Percentiles rank a stretch among this genome's conserved stretches.
Evolutionary conservation across 2,113 vertebrate species (phyloP).

Genomic region (Saguinus imperator): DNA sequence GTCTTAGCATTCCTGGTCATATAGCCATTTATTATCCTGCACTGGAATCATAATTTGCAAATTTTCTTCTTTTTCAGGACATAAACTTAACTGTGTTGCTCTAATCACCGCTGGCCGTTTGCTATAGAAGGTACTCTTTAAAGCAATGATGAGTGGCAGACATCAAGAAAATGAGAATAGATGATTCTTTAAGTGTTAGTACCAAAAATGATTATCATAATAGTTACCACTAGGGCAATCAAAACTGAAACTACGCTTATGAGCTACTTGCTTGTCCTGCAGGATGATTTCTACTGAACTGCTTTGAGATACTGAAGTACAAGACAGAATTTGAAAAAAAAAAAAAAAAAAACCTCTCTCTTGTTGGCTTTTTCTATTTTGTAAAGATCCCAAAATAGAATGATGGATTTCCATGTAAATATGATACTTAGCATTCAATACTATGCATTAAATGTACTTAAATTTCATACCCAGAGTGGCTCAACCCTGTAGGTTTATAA

Average conservation of each 20-base stretch:
- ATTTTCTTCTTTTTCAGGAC: not conserved
- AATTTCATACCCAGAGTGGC: constrained; percentile 49
- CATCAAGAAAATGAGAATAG: not conserved
- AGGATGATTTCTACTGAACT: not conserved
- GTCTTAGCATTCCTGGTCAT: not conserved
- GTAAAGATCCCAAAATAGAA: not conserved
- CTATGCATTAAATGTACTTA: constrained; percentile 30
- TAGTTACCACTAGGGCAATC: not conserved
- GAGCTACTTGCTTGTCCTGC: not conserved
- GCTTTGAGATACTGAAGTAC: constrained; percentile 3
- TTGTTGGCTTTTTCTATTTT: constrained; percentile 10
- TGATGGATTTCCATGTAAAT: constrained; percentile 44
- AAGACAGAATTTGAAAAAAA: not conserved
- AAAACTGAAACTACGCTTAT: not conserved
- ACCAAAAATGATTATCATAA: not conserved
- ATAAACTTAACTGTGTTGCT: not conserved
- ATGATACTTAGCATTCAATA: constrained; percentile 10
- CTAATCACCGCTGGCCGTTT: not conserved
- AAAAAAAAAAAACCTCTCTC: not conserved
- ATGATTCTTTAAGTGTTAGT: not conserved
- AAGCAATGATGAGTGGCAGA: not conserved
- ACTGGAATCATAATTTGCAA: not conserved
- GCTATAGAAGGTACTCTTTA: not conserved
- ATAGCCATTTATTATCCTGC: not conserved
- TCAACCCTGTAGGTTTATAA: constrained; percentile 56